These are phyloP conservation scores for Drosophila saltans DNA, from an alignment of 1,140 invertebrate genomes.

Conservation along the genomic window DNA sequence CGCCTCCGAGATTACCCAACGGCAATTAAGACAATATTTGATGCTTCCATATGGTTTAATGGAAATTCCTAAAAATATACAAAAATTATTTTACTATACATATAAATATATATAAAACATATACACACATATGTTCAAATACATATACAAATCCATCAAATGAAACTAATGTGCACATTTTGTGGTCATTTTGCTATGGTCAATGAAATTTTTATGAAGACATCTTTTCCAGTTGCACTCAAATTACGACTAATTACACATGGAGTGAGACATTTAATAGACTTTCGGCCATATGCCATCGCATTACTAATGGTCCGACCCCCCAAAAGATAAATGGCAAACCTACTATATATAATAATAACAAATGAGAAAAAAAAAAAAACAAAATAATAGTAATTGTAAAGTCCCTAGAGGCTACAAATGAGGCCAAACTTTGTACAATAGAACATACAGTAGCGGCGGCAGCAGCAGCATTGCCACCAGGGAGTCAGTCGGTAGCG, in stretches of 20 bases:
- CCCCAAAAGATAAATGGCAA: slow-evolving; percentile 16
- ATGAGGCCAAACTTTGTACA: background rate
- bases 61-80: slow-evolving; percentile 5
- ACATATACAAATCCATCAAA: slow-evolving; percentile 37
- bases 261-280: slow-evolving; percentile 59
- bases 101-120: too few relatives aligned
- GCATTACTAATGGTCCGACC: slow-evolving; percentile 7
- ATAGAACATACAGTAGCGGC: background rate
- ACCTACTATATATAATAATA: background rate
- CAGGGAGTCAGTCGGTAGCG: background rate
- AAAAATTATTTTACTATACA: slow-evolving; percentile 31
- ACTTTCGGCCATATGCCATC: slow-evolving; percentile 52
- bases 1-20: background rate
- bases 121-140: slow-evolving; percentile 38
- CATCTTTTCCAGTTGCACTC: slow-evolving; percentile 44
- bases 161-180: slow-evolving; percentile 49
- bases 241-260: slow-evolving; percentile 69
- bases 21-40: slow-evolving; percentile 10
- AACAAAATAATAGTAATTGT: slow-evolving; percentile 21
- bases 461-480: background rate
- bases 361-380: background rate
- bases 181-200: slow-evolving; percentile 42
- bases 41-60: slow-evolving; percentile 14
- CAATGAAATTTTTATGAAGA: slow-evolving; percentile 66
- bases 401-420: slow-evolving; percentile 2